phyloP scores from a whole-genome alignment of 2,888 invertebrate genomes.

The Tolmerus cingulatus region DNA sequence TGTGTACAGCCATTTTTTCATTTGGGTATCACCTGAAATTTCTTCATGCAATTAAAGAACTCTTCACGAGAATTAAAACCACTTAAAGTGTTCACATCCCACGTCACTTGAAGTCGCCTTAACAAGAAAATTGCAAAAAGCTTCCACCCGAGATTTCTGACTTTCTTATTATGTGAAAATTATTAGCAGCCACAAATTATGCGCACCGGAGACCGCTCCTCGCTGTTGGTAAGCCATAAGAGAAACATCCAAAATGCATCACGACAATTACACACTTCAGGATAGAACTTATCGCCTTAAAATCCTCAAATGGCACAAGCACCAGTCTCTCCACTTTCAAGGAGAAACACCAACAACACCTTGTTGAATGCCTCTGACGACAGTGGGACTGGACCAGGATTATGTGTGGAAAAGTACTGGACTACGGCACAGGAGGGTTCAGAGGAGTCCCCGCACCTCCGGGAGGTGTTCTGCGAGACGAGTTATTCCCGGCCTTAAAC shows the following conservation, averaged over 20 bases:
- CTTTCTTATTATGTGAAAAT: background rate
- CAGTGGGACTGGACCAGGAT: slow-evolving; percentile 26
- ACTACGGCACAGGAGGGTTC: background rate
- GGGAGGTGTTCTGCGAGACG: background rate
- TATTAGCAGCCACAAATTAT: background rate
- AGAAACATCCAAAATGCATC: background rate
- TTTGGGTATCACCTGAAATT: background rate
- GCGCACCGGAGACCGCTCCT: background rate
- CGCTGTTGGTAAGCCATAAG: background rate
- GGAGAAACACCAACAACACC: slow-evolving; percentile 43
- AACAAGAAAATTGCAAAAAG: background rate
- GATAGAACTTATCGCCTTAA: background rate
- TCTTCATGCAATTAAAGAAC: background rate
- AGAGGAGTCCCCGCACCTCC: background rate
- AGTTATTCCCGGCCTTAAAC: background rate
- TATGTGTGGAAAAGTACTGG: background rate
- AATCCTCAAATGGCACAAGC: slow-evolving; percentile 7
- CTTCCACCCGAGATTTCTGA: background rate
- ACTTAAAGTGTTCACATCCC: slow-evolving; percentile 2
- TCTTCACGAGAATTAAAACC: background rate
- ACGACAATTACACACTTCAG: background rate
- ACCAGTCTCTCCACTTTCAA: slow-evolving; percentile 10
- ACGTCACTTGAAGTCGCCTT: slow-evolving; percentile 7
- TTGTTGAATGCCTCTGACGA: slow-evolving; percentile 46
- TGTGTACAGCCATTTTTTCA: background rate